These are phyloP conservation scores for Agapornis canus DNA, from an alignment of 2,797 vertebrate genomes.

Conservation along the genomic window DNA sequence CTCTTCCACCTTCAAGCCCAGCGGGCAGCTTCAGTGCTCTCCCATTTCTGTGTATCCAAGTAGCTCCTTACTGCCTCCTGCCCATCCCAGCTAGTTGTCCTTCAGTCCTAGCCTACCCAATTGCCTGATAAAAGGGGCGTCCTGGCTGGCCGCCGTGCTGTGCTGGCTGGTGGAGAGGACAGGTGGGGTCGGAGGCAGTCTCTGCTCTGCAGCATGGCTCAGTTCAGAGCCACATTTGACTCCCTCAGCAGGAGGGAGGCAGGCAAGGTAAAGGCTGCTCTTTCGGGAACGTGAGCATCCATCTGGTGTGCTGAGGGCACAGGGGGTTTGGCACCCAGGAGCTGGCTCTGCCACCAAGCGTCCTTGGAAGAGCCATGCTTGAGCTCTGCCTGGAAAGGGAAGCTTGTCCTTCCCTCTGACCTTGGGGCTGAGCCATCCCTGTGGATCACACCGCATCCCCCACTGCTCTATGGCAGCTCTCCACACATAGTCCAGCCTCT, in stretches of 20 bases:
- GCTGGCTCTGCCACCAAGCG: not conserved
- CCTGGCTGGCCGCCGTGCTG: not conserved
- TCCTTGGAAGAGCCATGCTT: not conserved
- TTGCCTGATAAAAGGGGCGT: fast-evolving
- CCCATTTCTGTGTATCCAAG: not conserved
- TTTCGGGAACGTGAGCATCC: constrained; percentile 31
- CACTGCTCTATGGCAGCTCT: not conserved
- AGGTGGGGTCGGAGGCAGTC: constrained; percentile 12
- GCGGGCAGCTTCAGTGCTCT: not conserved
- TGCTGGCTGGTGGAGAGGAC: not conserved
- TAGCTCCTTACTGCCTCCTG: not conserved
- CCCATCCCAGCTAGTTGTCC: not conserved
- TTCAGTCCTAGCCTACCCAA: not conserved
- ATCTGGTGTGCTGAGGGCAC: constrained; percentile 50
- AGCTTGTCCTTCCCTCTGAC: constrained; percentile 36
- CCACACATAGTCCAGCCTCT: not conserved
- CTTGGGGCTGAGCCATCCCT: constrained; percentile 7
- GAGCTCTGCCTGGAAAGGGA: constrained; percentile 11
- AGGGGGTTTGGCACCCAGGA: constrained; percentile 65
- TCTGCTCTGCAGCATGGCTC: constrained; percentile 30
- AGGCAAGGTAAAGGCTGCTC: constrained; percentile 1
- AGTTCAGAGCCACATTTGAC: constrained; percentile 14
- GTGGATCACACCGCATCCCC: not conserved
- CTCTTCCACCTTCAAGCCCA: not conserved
- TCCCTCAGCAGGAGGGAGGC: constrained; percentile 28